Percentiles rank a stretch among this genome's conserved stretches.
Conservation (phyloP, 2,888 invertebrate genomes). For the Chrysotoxum bicinctum region DNA sequence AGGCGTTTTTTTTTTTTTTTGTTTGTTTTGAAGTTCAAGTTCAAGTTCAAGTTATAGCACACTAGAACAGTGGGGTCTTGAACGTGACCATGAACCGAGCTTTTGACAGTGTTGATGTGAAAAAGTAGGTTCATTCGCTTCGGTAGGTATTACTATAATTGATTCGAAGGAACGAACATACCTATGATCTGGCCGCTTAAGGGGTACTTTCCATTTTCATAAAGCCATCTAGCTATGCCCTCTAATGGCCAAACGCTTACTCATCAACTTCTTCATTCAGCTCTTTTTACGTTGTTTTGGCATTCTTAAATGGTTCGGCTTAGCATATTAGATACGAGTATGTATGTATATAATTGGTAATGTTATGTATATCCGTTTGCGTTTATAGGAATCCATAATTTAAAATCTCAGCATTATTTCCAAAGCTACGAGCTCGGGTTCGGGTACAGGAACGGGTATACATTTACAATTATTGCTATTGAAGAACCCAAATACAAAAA, state of each 20-base stretch:
- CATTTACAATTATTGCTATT: conserved; percentile 5
- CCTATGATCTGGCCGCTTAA: neutral
- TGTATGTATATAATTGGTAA: neutral
- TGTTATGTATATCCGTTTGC: conserved; percentile 4
- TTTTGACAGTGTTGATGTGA: conserved; percentile 40
- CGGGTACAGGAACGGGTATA: neutral
- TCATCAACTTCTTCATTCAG: conserved; percentile 43
- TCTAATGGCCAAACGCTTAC: conserved; percentile 51
- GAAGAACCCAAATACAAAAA: neutral
- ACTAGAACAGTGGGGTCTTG: conserved; percentile 64
- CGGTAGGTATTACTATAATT: neutral
- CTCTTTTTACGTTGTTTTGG: conserved; percentile 9
- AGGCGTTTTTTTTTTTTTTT: conserved; percentile 23
- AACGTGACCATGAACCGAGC: conserved; percentile 58
- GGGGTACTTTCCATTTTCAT: conserved; percentile 66
- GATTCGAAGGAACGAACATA: neutral
- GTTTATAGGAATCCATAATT: conserved; percentile 16
- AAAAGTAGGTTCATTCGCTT: conserved; percentile 44
- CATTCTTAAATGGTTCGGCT: conserved; percentile 18
- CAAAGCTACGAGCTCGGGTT: neutral
- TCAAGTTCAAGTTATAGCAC: conserved; percentile 68
- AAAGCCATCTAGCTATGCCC: conserved; percentile 4
- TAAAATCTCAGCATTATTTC: conserved; percentile 22
- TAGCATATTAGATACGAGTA: neutral
- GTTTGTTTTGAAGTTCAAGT: conserved; percentile 66